Percentiles rank a stretch among this genome's conserved stretches.
These are phyloP conservation scores for Branchinecta lynchi DNA, from an alignment of 1,140 invertebrate genomes.

Conservation along the genomic window DNA sequence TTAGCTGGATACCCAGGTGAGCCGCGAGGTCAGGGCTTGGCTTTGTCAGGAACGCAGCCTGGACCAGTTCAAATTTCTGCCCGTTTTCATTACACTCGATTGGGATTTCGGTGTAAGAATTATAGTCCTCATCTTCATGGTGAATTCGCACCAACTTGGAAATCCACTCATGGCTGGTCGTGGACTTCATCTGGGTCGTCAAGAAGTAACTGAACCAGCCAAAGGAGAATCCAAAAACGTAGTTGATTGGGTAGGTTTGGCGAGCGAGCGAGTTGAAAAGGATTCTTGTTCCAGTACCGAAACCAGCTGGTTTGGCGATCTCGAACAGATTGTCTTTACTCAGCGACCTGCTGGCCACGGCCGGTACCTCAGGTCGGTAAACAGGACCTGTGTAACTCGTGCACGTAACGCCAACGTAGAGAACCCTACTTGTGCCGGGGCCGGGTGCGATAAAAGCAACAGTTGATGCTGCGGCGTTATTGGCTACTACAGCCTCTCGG, in stretches of 20 bases:
- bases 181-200: slow-evolving; percentile 69
- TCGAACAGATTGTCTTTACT: slow-evolving; percentile 72
- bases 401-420: slow-evolving; percentile 94
- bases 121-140: slow-evolving; percentile 87
- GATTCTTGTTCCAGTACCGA: slow-evolving; percentile 79
- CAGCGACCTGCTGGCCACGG: slow-evolving; percentile 78
- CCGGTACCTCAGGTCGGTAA: slow-evolving; percentile 82
- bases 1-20: slow-evolving; percentile 68
- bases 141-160: slow-evolving; percentile 90
- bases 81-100: slow-evolving; percentile 72
- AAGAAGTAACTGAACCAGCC: slow-evolving; percentile 93
- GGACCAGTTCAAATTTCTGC: slow-evolving; percentile 73
- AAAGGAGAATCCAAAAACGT: slow-evolving; percentile 88
- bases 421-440: slow-evolving; percentile 64
- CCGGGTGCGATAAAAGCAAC: slow-evolving; percentile 93
- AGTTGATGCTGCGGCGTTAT: slow-evolving; percentile 82
- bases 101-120: slow-evolving; percentile 94
- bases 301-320: slow-evolving; percentile 64
- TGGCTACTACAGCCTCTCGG: slow-evolving; percentile 79
- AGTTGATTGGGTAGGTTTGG: slow-evolving; percentile 84
- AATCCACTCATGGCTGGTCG: slow-evolving; percentile 55
- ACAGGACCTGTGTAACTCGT: slow-evolving; percentile 62
- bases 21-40: slow-evolving; percentile 75
- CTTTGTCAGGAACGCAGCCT: slow-evolving; percentile 83
- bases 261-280: slow-evolving; percentile 77